Evolutionary conservation across 2,888 invertebrate genomes (phyloP), one percentile per base, ranked within the genome.

Genomic region (Hetaerina titia): DNA sequence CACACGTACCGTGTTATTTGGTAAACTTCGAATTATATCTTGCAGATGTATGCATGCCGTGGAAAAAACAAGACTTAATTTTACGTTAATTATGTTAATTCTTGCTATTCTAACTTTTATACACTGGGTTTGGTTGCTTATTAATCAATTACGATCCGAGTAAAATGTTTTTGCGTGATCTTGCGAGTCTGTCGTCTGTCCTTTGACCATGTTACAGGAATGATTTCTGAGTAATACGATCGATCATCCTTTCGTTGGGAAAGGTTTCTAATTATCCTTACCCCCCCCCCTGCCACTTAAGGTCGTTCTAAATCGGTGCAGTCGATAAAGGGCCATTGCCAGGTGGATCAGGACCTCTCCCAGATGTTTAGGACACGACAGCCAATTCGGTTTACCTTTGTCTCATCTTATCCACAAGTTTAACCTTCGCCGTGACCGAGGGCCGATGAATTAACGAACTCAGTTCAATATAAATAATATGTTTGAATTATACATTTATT

Each of bases 281-380:
- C 13, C 13, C n/a, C 81, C 81, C 13, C 31, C n/a, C 81, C 45
- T 45, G 45, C 25, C 31, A 15, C 31, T 11, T 2, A 7, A 11
- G 31, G 25, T n/a, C 31, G 81, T 81, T 81, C 81, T 81, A 81
- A 81, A 81, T 81, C 81, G 81, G 81, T 81, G 81, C 81, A 31
- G 31, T 81, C 81, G 81, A 81, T 81, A 81, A 13, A 31, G 81
- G 31, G 31, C 31, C 13, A 81, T 81, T 81, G 81, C 31, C 81
- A 81, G 81, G 22, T 81, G 81, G 9, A 13, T 31, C 31, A 45
- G 45, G 45, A 4, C 45, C 45, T 45, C 45, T 4, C 45, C 45
- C 45, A 45, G 45, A 45, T 31, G 31, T 11, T 31, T 81, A 15
- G 81, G 25, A 31, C 81, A 31, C 81, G n/a, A 8, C n/a, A n/a